Evolutionary conservation across 2,888 invertebrate species (phyloP).

Genomic region (Dynastes tityus): DNA sequence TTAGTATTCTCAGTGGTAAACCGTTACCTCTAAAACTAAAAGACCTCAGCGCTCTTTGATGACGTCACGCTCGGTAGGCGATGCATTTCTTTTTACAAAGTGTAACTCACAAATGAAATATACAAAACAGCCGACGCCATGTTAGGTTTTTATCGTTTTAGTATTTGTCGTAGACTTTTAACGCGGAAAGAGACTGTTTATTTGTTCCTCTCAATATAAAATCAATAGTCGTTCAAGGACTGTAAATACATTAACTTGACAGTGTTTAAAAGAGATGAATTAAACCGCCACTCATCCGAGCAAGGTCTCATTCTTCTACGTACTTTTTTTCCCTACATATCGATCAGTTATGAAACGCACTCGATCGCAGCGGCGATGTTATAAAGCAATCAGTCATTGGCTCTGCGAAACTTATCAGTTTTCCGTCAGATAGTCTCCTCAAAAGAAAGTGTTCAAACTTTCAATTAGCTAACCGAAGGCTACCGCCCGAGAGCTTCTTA

Average conservation of each 20-base stretch:
- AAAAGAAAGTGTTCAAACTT: slow-evolving; percentile 38
- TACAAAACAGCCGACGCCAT: no score
- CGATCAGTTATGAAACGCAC: slow-evolving; percentile 16
- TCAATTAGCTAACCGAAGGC: slow-evolving; percentile 33
- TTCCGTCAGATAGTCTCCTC: slow-evolving; percentile 22
- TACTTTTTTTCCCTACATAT: slow-evolving; percentile 1
- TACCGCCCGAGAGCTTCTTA: not conserved
- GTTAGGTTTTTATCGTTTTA: no score
- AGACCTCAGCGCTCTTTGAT: no score
- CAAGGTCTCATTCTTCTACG: not conserved
- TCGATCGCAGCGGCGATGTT: slow-evolving; percentile 1
- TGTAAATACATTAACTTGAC: slow-evolving; percentile 18
- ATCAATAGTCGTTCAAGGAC: slow-evolving; percentile 6
- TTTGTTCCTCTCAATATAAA: not conserved
- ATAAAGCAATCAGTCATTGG: slow-evolving; percentile 36
- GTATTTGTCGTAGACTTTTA: no score
- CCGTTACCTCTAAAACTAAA: no score
- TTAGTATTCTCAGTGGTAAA: no score
- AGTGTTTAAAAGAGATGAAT: not conserved
- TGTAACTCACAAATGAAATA: no score
- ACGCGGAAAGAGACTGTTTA: no score
- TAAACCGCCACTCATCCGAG: slow-evolving; percentile 7
- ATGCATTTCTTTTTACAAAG: no score
- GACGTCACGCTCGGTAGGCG: no score
- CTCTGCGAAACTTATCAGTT: slow-evolving; percentile 26